These are phyloP conservation scores for Cheilosia pagana DNA, from an alignment of 2,888 invertebrate species.

Conservation along the genomic window DNA sequence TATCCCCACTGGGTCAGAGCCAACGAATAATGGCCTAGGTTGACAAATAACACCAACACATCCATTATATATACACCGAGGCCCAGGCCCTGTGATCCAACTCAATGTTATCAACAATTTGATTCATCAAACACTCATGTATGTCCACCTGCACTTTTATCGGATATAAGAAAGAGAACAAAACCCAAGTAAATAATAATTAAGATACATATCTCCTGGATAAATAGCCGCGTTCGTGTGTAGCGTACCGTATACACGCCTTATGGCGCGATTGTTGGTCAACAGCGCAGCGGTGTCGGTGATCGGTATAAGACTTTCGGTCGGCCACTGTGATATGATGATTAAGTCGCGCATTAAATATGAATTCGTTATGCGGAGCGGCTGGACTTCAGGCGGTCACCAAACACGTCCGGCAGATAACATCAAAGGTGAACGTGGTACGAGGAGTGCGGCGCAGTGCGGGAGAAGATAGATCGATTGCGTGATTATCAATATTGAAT, in stretches of 20 bases:
- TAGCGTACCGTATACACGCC: constrained; percentile 10
- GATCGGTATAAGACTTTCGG: constrained; percentile 21
- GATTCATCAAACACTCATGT: constrained; percentile 44
- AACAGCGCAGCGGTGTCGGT: constrained; percentile 1
- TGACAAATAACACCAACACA: constrained; percentile 34
- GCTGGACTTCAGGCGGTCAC: constrained; percentile 55
- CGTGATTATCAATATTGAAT: constrained; percentile 68
- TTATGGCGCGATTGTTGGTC: constrained; percentile 24
- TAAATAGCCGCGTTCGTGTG: constrained; percentile 3
- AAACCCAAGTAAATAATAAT: constrained; percentile 50
- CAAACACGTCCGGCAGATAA: constrained; percentile 63
- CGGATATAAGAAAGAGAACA: constrained; percentile 4
- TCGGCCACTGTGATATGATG: constrained; percentile 37
- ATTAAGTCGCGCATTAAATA: constrained; percentile 47
- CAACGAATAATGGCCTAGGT: constrained; percentile 4
- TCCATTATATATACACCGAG: background rate
- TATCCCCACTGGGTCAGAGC: constrained; percentile 5
- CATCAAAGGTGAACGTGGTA: constrained; percentile 38
- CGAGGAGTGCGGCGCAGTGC: background rate
- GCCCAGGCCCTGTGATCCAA: background rate
- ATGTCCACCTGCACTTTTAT: constrained; percentile 49
- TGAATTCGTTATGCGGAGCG: constrained; percentile 50
- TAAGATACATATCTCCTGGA: constrained; percentile 62
- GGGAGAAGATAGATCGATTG: constrained; percentile 51
- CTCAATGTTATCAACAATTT: constrained; percentile 38